Conservation (phyloP, 1,140 invertebrate species). For the Trachelipus rathkii region DNA sequence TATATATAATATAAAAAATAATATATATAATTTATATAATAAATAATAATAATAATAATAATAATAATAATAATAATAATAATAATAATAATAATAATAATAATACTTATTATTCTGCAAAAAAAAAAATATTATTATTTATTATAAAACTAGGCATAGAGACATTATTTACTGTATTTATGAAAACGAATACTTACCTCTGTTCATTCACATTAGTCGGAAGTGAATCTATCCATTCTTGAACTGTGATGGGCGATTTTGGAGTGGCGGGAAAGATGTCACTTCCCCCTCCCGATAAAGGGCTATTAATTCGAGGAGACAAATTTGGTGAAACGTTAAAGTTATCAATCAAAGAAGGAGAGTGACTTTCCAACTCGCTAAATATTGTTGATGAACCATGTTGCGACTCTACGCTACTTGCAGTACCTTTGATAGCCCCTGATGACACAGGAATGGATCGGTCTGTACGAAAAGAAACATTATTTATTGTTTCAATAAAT, state of each 20-base stretch:
- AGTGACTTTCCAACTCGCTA: not conserved
- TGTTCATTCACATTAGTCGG: not conserved
- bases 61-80: too few relatives aligned
- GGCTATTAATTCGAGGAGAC: not conserved
- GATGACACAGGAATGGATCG: not conserved
- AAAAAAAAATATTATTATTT: too few relatives aligned
- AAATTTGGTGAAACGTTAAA: conserved; percentile 2
- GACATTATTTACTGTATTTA: too few relatives aligned
- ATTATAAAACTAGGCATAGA: too few relatives aligned
- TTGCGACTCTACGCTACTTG: not conserved
- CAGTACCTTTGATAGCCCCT: not conserved
- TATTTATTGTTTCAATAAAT: not conserved
- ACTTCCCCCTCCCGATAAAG: not conserved
- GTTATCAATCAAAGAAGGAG: not conserved
- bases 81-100: too few relatives aligned
- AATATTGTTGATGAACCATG: not conserved
- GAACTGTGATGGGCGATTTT: conserved; percentile 26
- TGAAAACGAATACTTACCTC: not conserved
- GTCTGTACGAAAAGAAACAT: not conserved
- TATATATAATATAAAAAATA: too few relatives aligned
- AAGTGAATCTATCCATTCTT: conserved; percentile 24
- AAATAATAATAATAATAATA: too few relatives aligned
- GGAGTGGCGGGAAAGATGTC: conserved; percentile 7
- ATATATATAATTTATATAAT: too few relatives aligned
- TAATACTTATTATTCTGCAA: too few relatives aligned